Percentiles rank a stretch among this genome's conserved stretches.
Evolutionary conservation across 2,797 vertebrate genomes (phyloP).

Genomic region (Spondyliosoma cantharus): DNA sequence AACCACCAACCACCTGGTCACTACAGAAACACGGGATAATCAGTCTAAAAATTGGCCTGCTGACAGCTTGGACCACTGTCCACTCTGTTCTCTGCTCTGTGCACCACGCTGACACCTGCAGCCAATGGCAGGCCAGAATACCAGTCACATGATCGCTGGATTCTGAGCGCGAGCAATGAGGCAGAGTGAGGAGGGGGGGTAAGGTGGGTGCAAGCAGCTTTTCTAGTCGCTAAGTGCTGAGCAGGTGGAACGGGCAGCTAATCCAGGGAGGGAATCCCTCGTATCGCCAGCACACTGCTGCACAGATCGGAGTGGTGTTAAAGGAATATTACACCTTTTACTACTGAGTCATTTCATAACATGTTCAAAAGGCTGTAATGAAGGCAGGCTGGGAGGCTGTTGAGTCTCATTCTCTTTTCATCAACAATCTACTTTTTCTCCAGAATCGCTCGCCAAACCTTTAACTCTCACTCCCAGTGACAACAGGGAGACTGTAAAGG

Average conservation of each 20-base stretch:
- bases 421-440: too few species aligned
- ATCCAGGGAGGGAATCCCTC: slow-evolving; percentile 74
- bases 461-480: not conserved
- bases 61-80: slow-evolving; percentile 13
- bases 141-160: slow-evolving; percentile 69
- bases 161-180: not conserved
- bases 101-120: slow-evolving; percentile 21
- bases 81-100: not conserved
- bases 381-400: not conserved
- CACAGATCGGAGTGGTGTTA: not conserved
- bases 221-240: slow-evolving; percentile 79
- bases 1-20: not conserved
- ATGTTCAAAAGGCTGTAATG: too few species aligned
- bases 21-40: not conserved
- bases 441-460: too few species aligned
- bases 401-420: too few species aligned
- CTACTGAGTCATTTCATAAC: not conserved
- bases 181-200: not conserved
- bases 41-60: not conserved
- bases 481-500: not conserved
- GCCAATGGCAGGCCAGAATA: slow-evolving; percentile 40
- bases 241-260: slow-evolving; percentile 81
- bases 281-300: not conserved
- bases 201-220: slow-evolving; percentile 74
- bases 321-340: slow-evolving; percentile 6